phyloP scores from a whole-genome alignment of 2,113 vertebrate species.

The Cynoglossus semilaevis region DNA sequence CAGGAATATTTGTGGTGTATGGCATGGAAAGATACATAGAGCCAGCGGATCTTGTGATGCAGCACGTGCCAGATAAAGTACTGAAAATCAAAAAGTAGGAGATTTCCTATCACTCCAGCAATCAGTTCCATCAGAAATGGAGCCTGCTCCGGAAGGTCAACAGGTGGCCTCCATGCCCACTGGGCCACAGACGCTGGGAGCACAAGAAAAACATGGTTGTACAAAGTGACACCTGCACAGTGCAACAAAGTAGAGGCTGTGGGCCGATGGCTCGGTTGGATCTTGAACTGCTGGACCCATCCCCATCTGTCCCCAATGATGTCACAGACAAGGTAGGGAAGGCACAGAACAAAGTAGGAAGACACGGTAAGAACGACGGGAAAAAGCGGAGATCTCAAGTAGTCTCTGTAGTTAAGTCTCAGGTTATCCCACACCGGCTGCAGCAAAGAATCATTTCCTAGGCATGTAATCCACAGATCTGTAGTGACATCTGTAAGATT shows the following conservation, averaged over 20 bases:
- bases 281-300: conserved; percentile 68
- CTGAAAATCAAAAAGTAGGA: conserved; percentile 78
- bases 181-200: conserved; percentile 74
- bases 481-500: conserved; percentile 6
- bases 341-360: conserved; percentile 72
- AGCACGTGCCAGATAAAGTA: conserved; percentile 78
- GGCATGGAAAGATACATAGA: conserved; percentile 75
- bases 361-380: conserved; percentile 70
- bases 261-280: conserved; percentile 63
- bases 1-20: conserved; percentile 70
- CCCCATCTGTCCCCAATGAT: conserved; percentile 65
- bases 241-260: conserved; percentile 63
- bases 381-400: conserved; percentile 73
- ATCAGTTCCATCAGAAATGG: conserved; percentile 65
- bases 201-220: conserved; percentile 74
- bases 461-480: conserved; percentile 39
- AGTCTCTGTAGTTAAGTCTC: conserved; percentile 62
- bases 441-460: conserved; percentile 50
- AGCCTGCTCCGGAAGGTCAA: conserved; percentile 67
- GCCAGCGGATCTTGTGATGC: conserved; percentile 73
- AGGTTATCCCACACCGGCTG: conserved; percentile 73
- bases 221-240: conserved; percentile 70
- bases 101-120: conserved; percentile 62
- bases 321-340: conserved; percentile 71
- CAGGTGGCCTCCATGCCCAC: conserved; percentile 75